phyloP scores from a whole-genome alignment of 2,797 vertebrate species.

The Psittacula derbiana region DNA sequence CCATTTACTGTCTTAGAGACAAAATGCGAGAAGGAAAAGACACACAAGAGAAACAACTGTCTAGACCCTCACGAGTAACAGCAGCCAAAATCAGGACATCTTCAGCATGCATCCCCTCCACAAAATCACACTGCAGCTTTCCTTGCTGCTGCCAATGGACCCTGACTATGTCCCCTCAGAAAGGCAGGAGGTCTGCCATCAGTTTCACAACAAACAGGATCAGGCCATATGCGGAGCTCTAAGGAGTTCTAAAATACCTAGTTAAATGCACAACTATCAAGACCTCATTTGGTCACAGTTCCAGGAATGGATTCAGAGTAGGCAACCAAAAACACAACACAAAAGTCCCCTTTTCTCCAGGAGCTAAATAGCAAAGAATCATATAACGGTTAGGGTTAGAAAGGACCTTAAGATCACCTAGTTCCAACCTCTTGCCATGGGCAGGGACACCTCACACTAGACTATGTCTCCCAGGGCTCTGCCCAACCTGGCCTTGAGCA shows the following conservation, averaged over 20 bases:
- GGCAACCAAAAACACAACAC: not conserved
- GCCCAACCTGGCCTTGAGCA: not conserved
- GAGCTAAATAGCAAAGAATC: not conserved
- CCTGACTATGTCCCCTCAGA: not conserved
- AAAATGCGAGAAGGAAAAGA: not conserved
- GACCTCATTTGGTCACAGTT: not conserved
- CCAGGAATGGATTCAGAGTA: not conserved
- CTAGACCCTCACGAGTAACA: not conserved
- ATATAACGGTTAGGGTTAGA: not conserved
- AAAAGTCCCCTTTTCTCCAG: not conserved
- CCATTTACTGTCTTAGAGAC: not conserved
- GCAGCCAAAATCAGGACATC: accelerated
- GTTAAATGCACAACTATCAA: accelerated
- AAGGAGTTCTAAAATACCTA: not conserved
- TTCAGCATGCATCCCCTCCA: accelerated
- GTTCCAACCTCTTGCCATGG: not conserved
- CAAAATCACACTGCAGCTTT: not conserved
- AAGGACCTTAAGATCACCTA: not conserved
- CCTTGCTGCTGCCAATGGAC: not conserved
- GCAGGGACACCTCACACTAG: not conserved
- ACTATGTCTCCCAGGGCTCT: not conserved
- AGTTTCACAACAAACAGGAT: not conserved
- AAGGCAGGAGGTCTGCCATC: not conserved
- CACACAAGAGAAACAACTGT: accelerated
- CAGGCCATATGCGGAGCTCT: not conserved